Conservation (phyloP, 2,797 vertebrate genomes). For the Paramormyrops hopkinsi region DNA sequence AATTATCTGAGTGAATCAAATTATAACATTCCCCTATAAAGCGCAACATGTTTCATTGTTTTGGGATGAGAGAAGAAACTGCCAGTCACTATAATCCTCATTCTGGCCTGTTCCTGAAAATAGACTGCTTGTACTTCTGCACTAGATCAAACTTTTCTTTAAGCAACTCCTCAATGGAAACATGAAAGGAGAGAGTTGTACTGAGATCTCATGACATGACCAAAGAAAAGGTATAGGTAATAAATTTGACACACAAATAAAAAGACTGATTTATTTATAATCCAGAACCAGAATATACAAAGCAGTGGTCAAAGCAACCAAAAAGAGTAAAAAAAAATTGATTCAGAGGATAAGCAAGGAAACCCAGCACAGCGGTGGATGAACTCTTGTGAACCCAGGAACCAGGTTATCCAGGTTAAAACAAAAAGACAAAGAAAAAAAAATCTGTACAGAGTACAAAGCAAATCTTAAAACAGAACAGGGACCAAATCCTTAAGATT, state of each 20-base stretch:
- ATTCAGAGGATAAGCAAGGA: slow-evolving; percentile 32
- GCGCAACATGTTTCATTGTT: not conserved
- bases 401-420: slow-evolving; percentile 61
- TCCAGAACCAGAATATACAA: slow-evolving; percentile 81
- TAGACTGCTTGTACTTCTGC: not conserved
- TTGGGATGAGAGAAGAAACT: not conserved
- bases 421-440: slow-evolving; percentile 38
- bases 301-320: slow-evolving; percentile 76
- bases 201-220: not conserved
- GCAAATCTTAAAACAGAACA: slow-evolving; percentile 71
- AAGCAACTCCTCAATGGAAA: not conserved
- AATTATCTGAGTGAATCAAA: not conserved
- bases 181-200: not conserved
- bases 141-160: not conserved
- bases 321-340: slow-evolving; percentile 43
- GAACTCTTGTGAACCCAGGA: slow-evolving; percentile 58
- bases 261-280: slow-evolving; percentile 75
- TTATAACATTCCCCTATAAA: not conserved
- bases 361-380: slow-evolving; percentile 40
- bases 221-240: not conserved
- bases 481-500: slow-evolving; percentile 71
- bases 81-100: not conserved
- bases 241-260: slow-evolving; percentile 49
- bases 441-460: slow-evolving; percentile 59
- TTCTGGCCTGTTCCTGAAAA: not conserved